These are phyloP conservation scores for Ceriagrion tenellum DNA, from an alignment of 2,888 invertebrate species.

Conservation along the genomic window DNA sequence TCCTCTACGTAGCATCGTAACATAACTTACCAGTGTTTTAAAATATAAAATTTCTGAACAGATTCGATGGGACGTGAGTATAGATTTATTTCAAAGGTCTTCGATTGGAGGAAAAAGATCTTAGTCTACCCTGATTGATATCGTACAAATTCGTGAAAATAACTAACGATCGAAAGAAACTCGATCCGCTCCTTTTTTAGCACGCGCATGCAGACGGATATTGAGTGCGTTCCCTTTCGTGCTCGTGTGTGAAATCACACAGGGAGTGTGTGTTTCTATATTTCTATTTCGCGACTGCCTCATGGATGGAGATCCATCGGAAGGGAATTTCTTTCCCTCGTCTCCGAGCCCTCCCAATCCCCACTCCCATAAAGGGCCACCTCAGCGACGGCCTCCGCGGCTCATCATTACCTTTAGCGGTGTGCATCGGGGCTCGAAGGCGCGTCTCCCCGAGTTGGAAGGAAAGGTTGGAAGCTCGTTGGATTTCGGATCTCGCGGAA, in stretches of 20 bases:
- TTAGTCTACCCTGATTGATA: no score
- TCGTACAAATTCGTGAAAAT: no score
- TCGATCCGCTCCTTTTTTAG: no score
- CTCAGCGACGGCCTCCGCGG: not conserved
- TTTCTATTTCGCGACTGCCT: not conserved
- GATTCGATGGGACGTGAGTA: no score
- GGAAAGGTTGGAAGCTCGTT: no score
- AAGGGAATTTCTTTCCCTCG: not conserved
- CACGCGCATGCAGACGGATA: not conserved
- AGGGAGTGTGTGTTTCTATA: not conserved
- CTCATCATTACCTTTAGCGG: not conserved
- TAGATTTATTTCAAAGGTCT: no score
- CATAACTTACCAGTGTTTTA: no score
- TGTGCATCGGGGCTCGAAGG: slow-evolving; percentile 28
- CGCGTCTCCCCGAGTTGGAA: not conserved
- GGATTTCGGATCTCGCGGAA: not conserved
- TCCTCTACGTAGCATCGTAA: no score
- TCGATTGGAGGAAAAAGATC: no score
- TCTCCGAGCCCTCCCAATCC: not conserved
- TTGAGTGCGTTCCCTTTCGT: not conserved
- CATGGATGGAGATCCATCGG: not conserved
- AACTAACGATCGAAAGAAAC: no score
- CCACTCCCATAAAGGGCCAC: not conserved
- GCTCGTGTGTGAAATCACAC: not conserved
- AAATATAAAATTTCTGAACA: no score